phyloP scores from a whole-genome alignment of 2,797 vertebrate genomes.

The Cynodonichthys magdalenae region DNA sequence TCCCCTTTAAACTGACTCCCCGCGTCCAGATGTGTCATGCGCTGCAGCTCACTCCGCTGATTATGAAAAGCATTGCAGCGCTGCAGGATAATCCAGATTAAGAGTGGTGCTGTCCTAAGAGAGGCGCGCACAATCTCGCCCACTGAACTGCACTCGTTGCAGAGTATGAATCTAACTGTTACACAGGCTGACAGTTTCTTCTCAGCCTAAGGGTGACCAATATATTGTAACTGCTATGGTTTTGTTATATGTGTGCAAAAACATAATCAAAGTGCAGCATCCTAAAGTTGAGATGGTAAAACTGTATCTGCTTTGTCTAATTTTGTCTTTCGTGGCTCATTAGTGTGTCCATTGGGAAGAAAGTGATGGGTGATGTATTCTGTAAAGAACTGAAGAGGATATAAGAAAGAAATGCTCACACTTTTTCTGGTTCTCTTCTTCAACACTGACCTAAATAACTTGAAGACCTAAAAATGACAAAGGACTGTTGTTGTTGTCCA shows the following conservation, averaged over 20 bases:
- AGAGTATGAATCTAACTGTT: slow-evolving; percentile 30
- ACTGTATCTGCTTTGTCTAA: neutral
- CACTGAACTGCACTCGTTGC: slow-evolving; percentile 1
- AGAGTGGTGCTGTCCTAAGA: slow-evolving; percentile 60
- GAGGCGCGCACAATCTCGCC: slow-evolving; percentile 9
- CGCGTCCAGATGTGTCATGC: slow-evolving; percentile 77
- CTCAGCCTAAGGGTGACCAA: slow-evolving; percentile 6
- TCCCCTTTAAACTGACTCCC: slow-evolving; percentile 21
- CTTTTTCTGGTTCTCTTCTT: neutral
- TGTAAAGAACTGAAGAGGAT: slow-evolving; percentile 3
- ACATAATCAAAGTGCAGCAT: too few relatives aligned
- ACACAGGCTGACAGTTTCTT: slow-evolving; percentile 20
- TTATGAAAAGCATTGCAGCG: slow-evolving; percentile 68
- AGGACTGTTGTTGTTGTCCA: slow-evolving; percentile 38
- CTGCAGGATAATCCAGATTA: slow-evolving; percentile 81
- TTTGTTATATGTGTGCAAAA: neutral
- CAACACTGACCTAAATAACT: slow-evolving; percentile 70
- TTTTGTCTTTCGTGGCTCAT: neutral
- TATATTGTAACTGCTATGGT: neutral
- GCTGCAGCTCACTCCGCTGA: slow-evolving; percentile 72
- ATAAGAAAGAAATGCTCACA: neutral
- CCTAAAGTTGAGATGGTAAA: neutral
- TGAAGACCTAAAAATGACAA: slow-evolving; percentile 68
- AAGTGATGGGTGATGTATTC: neutral
- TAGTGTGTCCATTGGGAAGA: neutral